Base-by-base conservation (phyloP, 2,113 vertebrate genomes). In the Triplophysa dalaica region DNA sequence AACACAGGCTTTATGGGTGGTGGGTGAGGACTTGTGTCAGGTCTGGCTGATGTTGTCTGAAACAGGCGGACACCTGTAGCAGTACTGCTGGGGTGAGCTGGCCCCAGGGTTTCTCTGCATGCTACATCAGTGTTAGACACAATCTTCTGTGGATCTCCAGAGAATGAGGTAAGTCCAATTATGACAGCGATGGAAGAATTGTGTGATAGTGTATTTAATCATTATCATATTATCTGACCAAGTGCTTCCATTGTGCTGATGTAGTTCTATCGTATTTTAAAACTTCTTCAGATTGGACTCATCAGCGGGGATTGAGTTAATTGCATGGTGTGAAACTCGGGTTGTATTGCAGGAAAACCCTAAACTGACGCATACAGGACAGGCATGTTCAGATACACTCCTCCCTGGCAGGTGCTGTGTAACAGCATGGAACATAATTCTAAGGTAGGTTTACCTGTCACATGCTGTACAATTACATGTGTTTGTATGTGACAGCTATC, bases 341-440 rank as follows among this genome's bases (percentile, higher is more conserved):
- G 70, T 19, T n/a, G 6, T 9, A 14, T 54, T 24, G 74, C 41
- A 70, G 68, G 56, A 54, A 21, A 77, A 52, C 61, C 41, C 21
- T 26, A 43, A 4, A 10, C 41, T 62, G 43, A 9, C 4, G 52
- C 52, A 56, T 24, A 48, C 22, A 58, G 60, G 16, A 10, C 26
- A 75, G 19, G 63, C 68, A 86, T 88, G 88, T 88, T 89, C 70
- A 79, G 80, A 70, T 87, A 89, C 81, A 89, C 88, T 0, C 22
- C 65, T 0, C 90, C 83, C 0, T 84, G 89, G 90, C 80, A 86
- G 80, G 87, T 89, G 58, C 84, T 91, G 45, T 86, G 86, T 74
- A 82, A 87, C 74, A 81, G 84, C 80, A 80, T 89, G 87, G 87
- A 91, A 29, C 87, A 81, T 21, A 33, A 85, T 22, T 77, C 6